Conservation (phyloP, 1,140 invertebrate species). For the Atta colombica region DNA sequence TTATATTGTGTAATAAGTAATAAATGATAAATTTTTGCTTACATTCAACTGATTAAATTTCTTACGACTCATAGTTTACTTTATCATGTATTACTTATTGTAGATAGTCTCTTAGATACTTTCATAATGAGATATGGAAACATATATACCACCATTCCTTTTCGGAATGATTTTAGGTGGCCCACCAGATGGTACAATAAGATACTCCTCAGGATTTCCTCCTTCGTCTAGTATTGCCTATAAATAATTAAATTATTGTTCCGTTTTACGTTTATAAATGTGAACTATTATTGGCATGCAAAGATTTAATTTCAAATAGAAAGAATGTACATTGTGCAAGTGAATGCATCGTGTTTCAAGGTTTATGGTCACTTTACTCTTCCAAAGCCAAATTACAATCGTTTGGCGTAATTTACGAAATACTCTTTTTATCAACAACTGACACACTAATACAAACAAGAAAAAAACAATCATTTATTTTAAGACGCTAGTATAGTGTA, state of each 20-base stretch:
- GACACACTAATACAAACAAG: neutral
- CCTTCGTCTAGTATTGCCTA: slow-evolving; percentile 94
- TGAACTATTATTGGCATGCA: neutral
- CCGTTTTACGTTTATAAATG: neutral
- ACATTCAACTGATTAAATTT: no score
- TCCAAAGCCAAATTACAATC: neutral
- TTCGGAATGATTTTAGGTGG: slow-evolving; percentile 69
- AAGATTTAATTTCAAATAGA: neutral
- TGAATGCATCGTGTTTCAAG: neutral
- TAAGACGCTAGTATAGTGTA: neutral
- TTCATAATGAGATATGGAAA: slow-evolving; percentile 42
- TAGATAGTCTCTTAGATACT: neutral
- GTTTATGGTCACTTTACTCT: neutral
- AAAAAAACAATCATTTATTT: neutral
- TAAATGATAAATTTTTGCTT: no score
- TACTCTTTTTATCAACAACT: neutral
- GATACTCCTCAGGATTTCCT: slow-evolving; percentile 91
- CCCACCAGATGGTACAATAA: slow-evolving; percentile 88
- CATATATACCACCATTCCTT: slow-evolving; percentile 81
- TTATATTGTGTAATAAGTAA: no score
- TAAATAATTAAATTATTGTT: slow-evolving; percentile 49
- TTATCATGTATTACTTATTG: no score
- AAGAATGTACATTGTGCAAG: neutral
- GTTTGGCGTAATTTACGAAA: neutral
- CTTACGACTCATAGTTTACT: no score